phyloP scores from a whole-genome alignment of 2,113 vertebrate genomes.

The Hippocampus comes region DNA sequence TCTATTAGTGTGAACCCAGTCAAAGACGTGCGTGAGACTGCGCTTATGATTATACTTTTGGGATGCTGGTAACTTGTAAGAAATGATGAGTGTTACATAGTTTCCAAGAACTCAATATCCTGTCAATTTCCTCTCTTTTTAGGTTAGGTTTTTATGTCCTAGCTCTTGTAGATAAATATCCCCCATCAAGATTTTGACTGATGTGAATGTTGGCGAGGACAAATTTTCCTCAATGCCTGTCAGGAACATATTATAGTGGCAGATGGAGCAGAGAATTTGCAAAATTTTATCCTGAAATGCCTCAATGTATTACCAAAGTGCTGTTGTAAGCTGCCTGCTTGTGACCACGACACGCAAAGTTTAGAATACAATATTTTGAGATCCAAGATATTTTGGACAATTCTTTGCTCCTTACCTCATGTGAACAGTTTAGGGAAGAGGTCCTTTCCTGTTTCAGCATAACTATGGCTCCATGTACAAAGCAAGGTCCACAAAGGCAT shows the following conservation, averaged over 20 bases:
- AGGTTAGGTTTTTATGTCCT: conserved; percentile 54
- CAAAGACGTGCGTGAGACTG: conserved; percentile 1
- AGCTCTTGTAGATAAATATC: conserved; percentile 55
- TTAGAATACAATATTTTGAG: neutral
- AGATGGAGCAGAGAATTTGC: conserved; percentile 22
- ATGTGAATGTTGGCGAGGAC: conserved; percentile 35
- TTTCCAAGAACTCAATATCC: conserved; percentile 58
- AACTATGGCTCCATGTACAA: neutral
- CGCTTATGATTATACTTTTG: conserved; percentile 9
- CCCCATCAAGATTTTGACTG: conserved; percentile 27
- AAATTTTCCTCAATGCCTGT: conserved; percentile 9
- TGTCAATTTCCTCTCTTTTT: conserved; percentile 53
- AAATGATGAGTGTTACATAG: conserved; percentile 35
- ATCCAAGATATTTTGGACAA: neutral
- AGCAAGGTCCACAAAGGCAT: neutral
- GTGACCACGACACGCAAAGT: neutral
- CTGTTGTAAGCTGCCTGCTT: neutral
- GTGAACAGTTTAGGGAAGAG: neutral
- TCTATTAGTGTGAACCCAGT: conserved; percentile 14
- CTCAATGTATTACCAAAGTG: neutral
- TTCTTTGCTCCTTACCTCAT: neutral
- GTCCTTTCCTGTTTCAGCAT: neutral
- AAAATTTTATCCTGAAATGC: conserved; percentile 5
- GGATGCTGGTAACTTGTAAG: conserved; percentile 36
- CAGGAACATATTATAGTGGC: conserved; percentile 19